These are phyloP conservation scores for Heliangelus exortis DNA, from an alignment of 2,797 vertebrate genomes.

Conservation along the genomic window DNA sequence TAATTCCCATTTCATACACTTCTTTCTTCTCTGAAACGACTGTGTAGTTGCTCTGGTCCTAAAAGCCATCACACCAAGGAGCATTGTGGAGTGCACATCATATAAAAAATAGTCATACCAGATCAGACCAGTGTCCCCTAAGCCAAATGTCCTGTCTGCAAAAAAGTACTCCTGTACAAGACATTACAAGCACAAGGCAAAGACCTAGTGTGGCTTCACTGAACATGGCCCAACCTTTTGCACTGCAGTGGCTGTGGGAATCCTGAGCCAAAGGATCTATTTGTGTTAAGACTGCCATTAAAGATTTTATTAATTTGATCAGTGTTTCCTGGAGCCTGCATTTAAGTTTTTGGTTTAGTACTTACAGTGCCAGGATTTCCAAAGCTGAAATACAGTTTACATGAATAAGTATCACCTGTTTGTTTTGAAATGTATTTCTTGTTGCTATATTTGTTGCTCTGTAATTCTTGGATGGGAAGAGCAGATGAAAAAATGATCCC, in stretches of 20 bases:
- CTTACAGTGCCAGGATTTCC: neutral
- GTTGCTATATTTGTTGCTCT: neutral
- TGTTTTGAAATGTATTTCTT: neutral
- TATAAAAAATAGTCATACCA: neutral
- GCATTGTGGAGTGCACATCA: neutral
- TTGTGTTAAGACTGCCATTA: neutral
- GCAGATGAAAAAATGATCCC: neutral
- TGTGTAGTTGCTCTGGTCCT: neutral
- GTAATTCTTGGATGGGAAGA: neutral
- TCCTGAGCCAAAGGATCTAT: neutral
- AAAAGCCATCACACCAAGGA: neutral
- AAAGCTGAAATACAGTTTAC: neutral
- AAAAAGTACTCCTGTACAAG: neutral
- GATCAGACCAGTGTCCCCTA: neutral
- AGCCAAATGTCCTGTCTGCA: neutral
- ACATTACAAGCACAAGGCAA: neutral
- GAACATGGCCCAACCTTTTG: neutral
- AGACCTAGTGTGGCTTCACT: neutral
- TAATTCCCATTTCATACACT: neutral
- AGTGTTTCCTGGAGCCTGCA: neutral
- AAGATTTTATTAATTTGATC: neutral
- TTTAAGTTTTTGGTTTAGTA: neutral
- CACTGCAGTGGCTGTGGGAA: neutral
- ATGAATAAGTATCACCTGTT: neutral
- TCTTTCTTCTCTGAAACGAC: neutral